Conservation (phyloP, 2,888 invertebrate species). For the Dasysyrphus tricinctus region DNA sequence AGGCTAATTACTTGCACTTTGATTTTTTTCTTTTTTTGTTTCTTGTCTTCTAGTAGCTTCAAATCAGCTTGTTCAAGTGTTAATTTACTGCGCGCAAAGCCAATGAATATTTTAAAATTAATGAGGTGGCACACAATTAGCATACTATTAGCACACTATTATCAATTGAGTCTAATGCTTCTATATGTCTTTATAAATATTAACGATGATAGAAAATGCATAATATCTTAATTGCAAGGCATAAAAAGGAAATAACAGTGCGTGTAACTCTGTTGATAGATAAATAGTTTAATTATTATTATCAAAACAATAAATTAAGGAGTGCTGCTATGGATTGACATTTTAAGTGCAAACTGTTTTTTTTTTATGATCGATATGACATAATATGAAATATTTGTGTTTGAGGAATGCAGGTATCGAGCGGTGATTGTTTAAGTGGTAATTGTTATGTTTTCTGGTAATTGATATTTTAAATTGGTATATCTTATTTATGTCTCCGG, state of each 20-base stretch:
- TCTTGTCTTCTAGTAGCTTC: conserved; percentile 49
- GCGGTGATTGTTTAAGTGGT: too few species aligned
- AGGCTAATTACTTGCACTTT: conserved; percentile 69
- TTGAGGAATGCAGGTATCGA: background rate
- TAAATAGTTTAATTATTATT: conserved; percentile 33
- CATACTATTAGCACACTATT: conserved; percentile 71
- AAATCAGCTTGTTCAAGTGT: conserved; percentile 61
- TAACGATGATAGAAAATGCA: conserved; percentile 54
- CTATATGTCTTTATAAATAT: conserved; percentile 60
- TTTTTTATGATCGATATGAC: conserved; percentile 3
- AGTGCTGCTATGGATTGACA: conserved; percentile 15
- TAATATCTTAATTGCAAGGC: conserved; percentile 61
- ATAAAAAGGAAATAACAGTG: conserved; percentile 54
- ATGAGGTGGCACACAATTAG: conserved; percentile 71
- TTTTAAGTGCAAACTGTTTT: conserved; percentile 23
- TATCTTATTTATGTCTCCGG: too few species aligned
- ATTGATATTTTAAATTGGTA: too few species aligned
- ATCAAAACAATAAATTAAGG: conserved; percentile 36
- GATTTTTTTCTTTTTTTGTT: conserved; percentile 39
- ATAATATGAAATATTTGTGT: background rate
- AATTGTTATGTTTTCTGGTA: too few species aligned
- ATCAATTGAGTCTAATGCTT: conserved; percentile 61
- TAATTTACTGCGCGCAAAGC: conserved; percentile 66
- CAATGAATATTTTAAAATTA: conserved; percentile 73
- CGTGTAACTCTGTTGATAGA: conserved; percentile 27